Base-by-base conservation (phyloP, 2,888 invertebrate species). In the Ypsolopha scabrella region DNA sequence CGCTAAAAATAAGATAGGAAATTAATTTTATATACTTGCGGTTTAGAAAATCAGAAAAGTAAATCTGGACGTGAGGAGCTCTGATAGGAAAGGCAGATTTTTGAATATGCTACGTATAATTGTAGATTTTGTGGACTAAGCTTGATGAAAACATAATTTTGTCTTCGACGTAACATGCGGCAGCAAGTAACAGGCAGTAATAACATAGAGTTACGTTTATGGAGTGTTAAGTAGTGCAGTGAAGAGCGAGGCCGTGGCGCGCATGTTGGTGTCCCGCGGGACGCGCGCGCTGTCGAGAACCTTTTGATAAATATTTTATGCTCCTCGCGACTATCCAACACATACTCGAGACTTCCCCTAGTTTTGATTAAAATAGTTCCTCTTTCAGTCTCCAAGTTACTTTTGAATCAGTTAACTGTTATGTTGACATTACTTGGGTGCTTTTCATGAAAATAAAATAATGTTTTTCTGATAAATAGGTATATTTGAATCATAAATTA, bases 301-400 rank as follows among this genome's bases (percentile, higher is more conserved):
- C 80, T 75, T 86, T 85, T 83, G 83, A 82, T 86, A 83, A 82
- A 86, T 85, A 83, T 83, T 83, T 80, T 77, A 85, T 80, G 74
- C 69, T 72, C 62, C 68, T 69, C 67, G 70, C 72, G 72, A 74
- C 71, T 75, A 66, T 65, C 63, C 67, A 68, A 72, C 71, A 72
- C 68, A 70, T 70, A 67, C 70, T 63, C 64, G 63, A 65, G 64
- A 72, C 70, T 70, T 72, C 68, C 66, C 68, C 66, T 67, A 70
- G 66, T 66, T 69, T 66, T 71, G 68, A 75, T 72, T 73, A 72
- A 70, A 72, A 73, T 70, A 70, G 67, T 74, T 71, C 66, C 64
- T 48, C 43, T 41, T 49, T 35, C 49, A 51, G 43, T 39, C 13
- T 47, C 37, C 34, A 43, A 39, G 48, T 53, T 48, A 45, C 52